These are phyloP conservation scores for Macrochelys suwanniensis DNA, from an alignment of 2,797 vertebrate genomes.

Conservation along the genomic window DNA sequence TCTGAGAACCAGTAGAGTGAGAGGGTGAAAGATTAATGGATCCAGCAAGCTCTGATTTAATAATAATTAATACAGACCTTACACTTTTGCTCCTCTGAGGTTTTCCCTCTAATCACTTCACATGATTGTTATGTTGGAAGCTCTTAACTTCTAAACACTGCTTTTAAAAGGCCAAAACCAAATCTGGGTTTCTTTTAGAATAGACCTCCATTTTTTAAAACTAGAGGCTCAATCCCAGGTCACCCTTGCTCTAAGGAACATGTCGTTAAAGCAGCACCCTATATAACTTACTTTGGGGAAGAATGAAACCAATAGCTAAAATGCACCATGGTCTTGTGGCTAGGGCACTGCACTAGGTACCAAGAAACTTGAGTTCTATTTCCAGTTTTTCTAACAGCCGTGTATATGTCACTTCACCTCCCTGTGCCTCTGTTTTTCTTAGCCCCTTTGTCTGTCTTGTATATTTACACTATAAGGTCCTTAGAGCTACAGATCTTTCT, in stretches of 20 bases:
- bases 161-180: neutral
- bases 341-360: neutral
- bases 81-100: neutral
- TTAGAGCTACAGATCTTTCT: neutral
- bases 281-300: neutral
- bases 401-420: rapidly evolving
- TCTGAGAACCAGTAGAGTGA: neutral
- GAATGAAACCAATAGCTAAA: neutral
- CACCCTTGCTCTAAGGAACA: neutral
- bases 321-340: neutral
- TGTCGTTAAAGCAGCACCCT: neutral
- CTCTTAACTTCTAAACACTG: neutral
- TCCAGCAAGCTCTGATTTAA: neutral
- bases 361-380: neutral
- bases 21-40: neutral
- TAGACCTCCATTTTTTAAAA: neutral
- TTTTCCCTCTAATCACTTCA: neutral
- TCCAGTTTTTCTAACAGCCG: neutral
- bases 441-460: neutral
- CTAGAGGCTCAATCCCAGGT: neutral
- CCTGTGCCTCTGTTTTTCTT: neutral
- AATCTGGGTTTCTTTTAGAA: neutral
- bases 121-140: neutral
- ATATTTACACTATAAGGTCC: neutral
- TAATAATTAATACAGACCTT: neutral